phyloP scores from a whole-genome alignment of 2,888 invertebrate genomes.

The Heliconius cydno region DNA sequence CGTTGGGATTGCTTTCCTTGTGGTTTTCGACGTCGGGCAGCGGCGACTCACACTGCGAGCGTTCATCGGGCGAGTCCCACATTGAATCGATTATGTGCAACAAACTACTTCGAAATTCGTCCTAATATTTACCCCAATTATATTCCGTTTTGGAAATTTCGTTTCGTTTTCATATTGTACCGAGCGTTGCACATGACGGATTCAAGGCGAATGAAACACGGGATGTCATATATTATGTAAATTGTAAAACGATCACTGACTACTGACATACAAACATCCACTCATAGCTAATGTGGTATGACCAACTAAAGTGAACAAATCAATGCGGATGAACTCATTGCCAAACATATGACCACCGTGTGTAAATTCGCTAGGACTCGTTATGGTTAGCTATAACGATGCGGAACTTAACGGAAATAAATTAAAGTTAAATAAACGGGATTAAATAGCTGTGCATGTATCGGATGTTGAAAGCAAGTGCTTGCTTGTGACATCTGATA shows the following conservation, averaged over 20 bases:
- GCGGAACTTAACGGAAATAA: conserved; percentile 54
- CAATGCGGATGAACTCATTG: conserved; percentile 75
- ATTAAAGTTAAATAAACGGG: conserved; percentile 53
- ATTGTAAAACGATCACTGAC: conserved; percentile 77
- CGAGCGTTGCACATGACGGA: conserved; percentile 84
- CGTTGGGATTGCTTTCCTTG: conserved; percentile 69
- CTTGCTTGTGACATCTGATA: conserved; percentile 31
- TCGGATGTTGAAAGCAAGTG: conserved; percentile 41
- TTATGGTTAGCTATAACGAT: conserved; percentile 61
- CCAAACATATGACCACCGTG: conserved; percentile 84
- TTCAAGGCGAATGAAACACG: conserved; percentile 84
- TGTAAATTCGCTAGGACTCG: conserved; percentile 82
- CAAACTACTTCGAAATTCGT: conserved; percentile 84
- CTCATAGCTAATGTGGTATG: conserved; percentile 74
- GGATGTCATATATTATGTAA: conserved; percentile 83
- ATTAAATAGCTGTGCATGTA: conserved; percentile 52
- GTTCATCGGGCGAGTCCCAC: conserved; percentile 84
- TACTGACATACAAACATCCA: conserved; percentile 81
- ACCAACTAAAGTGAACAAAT: conserved; percentile 77
- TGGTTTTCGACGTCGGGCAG: conserved; percentile 65
- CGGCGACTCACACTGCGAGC: conserved; percentile 81
- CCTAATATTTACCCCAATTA: conserved; percentile 74
- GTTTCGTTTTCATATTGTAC: conserved; percentile 54
- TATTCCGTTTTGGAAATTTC: conserved; percentile 61
- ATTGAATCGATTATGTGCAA: conserved; percentile 85